Evolutionary conservation across 2,888 invertebrate species (phyloP), one percentile per base, ranked within the genome.

Genomic region (Hoplodrina blanda): DNA sequence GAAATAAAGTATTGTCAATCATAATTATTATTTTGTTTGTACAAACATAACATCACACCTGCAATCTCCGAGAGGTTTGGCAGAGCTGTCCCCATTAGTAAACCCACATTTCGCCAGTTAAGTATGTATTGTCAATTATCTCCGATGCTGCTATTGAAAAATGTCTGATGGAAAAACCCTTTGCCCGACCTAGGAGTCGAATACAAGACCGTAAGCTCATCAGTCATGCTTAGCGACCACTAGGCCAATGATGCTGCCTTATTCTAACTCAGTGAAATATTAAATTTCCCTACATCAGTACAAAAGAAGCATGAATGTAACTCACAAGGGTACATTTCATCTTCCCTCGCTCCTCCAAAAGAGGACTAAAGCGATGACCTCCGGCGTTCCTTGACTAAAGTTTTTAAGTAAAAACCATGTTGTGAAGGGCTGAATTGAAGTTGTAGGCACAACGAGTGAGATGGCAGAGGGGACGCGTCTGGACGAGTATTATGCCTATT

Each of bases 381-480:
- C 49, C 44, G 50, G 66, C 59, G 59, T 33, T 59, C 41, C 25
- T 41, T 44, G 25, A 73, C 60, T 60, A 19, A 65, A 74, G 67
- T 59, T 74, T 63, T 74, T 37, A 60, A 66, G 30, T 55, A 50
- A 33, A 53, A 73, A 33, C 41, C 20, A 19, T 73, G 41, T 54
- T 50, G 15, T 11, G 20, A 54, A 55, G 52, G 53, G 15, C n/a
- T 62, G 41, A 55, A 63, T 53, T 65, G 46, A 20, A 73, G 50
- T 19, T 37, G 30, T 33, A 19, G 1, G 30, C n/a, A 73, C 20
- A 41, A 25, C 8, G 62, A 71, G 37, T 49, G 8, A 49, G 8
- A 13, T 20, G 11, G 19, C 1, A 69, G 55, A 69, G 13, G 6
- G 2, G 59, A 37, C 53, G 46, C 7, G 7, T n/a, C 13, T 46